These are phyloP conservation scores for Setophaga coronata DNA, from an alignment of 2,113 vertebrate genomes.

Conservation along the genomic window DNA sequence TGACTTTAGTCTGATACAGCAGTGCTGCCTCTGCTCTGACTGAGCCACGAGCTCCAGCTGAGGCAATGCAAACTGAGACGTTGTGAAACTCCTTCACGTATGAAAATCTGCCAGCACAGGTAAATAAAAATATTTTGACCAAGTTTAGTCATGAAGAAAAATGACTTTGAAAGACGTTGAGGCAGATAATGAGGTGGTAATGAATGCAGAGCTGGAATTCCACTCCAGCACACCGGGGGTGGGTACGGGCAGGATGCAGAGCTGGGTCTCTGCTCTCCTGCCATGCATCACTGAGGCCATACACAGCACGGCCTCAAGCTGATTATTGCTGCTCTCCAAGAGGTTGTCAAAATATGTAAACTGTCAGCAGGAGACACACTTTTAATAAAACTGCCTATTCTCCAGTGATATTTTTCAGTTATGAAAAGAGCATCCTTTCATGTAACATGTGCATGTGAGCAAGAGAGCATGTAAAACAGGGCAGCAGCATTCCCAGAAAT, in stretches of 20 bases:
- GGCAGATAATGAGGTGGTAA: constrained; percentile 69
- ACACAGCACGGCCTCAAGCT: constrained; percentile 28
- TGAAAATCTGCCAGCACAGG: constrained; percentile 47
- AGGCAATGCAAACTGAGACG: not conserved
- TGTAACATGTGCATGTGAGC: not conserved
- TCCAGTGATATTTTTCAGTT: constrained; percentile 15
- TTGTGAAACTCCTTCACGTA: not conserved
- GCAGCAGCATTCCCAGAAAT: not conserved
- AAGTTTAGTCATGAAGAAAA: constrained; percentile 39
- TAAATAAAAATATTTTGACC: constrained; percentile 63
- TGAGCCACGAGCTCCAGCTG: not conserved
- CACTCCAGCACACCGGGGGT: constrained; percentile 60
- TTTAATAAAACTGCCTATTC: constrained; percentile 61
- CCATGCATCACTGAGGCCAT: constrained; percentile 57
- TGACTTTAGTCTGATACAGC: not conserved
- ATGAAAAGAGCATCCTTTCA: not conserved
- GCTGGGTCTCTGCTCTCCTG: not conserved
- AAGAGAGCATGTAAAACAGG: constrained; percentile 1
- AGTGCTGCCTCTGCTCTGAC: not conserved
- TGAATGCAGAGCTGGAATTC: constrained; percentile 60
- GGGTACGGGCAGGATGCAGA: not conserved
- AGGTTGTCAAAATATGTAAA: constrained; percentile 56
- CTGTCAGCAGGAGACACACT: constrained; percentile 54
- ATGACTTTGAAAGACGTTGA: constrained; percentile 44
- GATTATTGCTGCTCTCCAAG: constrained; percentile 47